Evolutionary conservation across 2,113 vertebrate genomes (phyloP), one percentile per base, ranked within the genome.

Genomic region (Psettodes erumei): DNA sequence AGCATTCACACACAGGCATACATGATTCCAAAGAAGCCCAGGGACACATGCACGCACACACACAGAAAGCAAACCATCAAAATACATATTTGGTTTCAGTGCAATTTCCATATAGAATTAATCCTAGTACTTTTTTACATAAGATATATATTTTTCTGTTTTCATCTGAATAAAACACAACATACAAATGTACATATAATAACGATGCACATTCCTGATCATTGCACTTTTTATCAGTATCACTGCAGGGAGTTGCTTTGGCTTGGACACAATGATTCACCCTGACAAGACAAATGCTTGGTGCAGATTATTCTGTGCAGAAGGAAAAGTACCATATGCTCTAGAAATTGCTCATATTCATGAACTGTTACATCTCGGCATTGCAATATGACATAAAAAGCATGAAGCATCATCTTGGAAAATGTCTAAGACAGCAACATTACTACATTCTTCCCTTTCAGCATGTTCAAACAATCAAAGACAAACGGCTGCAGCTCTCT

Each of bases 391-490:
- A 66, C 58, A 53, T 19, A 43, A 37, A 37, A 63, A 43, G 28
- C 61, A 4, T 51, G 54, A 73, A 32, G 50, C 60, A 63, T 64
- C 30, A 0, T 61, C 38, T 60, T 32, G n/a, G 33, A 84, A 55
- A 77, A 77, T 23, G 64, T 82, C 43, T 69, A 23, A 81, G 42
- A 76, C 72, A 74, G 61, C 59, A n/a, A 43, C 66, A 65, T 11
- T 19, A 72, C 51, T 58, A 23, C 25, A 28, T 45, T 62, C 18
- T 42, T 19, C 37, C 54, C 37, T 45, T 65, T 59, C 54, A 33
- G 73, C 82, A 62, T 1, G 62, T 77, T 71, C 40, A 74, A 48
- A 81, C 21, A 69, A 80, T 84, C 56, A 77, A 79, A 89, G 77
- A 82, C 82, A 78, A 88, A 79, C 21, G 35, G 50, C 69, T 82